Conservation (phyloP, 2,888 invertebrate genomes). For the Pegoplata infirma region DNA sequence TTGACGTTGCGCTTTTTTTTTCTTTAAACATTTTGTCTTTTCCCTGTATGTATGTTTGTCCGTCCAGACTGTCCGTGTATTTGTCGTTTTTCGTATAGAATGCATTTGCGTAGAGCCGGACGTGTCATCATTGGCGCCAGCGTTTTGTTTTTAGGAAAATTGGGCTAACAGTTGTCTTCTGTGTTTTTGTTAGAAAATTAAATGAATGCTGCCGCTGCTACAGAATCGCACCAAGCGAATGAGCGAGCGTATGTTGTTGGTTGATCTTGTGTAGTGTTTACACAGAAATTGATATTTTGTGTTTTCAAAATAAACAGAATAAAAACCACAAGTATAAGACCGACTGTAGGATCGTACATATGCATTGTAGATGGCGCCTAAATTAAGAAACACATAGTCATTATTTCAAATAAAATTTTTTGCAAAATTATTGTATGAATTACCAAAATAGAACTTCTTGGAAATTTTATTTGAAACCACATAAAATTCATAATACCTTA, state of each 20-base stretch:
- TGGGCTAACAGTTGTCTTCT: slow-evolving; percentile 60
- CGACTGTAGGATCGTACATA: neutral
- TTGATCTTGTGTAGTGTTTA: slow-evolving; percentile 69
- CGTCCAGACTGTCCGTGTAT: slow-evolving; percentile 31
- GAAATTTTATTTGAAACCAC: no score
- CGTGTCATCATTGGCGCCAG: slow-evolving; percentile 76
- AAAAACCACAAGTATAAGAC: slow-evolving; percentile 29
- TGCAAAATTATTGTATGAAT: slow-evolving; percentile 11
- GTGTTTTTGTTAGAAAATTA: slow-evolving; percentile 50
- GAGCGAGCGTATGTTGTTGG: neutral
- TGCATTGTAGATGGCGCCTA: slow-evolving; percentile 50
- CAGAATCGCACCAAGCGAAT: no score
- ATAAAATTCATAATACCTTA: no score
- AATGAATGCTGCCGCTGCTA: slow-evolving; percentile 35
- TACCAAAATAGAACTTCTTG: no score
- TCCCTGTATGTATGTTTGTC: no score
- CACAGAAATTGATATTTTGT: slow-evolving; percentile 77
- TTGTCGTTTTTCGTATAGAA: slow-evolving; percentile 53
- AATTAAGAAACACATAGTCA: slow-evolving; percentile 39
- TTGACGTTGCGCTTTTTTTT: slow-evolving; percentile 62
- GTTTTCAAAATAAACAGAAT: slow-evolving; percentile 72
- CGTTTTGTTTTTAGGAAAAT: slow-evolving; percentile 60
- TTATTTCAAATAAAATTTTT: slow-evolving; percentile 9
- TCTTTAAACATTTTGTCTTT: slow-evolving; percentile 3
- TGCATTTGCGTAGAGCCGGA: slow-evolving; percentile 67